Evolutionary conservation across 2,888 invertebrate species (phyloP).

Genomic region (Spilarctia lutea): DNA sequence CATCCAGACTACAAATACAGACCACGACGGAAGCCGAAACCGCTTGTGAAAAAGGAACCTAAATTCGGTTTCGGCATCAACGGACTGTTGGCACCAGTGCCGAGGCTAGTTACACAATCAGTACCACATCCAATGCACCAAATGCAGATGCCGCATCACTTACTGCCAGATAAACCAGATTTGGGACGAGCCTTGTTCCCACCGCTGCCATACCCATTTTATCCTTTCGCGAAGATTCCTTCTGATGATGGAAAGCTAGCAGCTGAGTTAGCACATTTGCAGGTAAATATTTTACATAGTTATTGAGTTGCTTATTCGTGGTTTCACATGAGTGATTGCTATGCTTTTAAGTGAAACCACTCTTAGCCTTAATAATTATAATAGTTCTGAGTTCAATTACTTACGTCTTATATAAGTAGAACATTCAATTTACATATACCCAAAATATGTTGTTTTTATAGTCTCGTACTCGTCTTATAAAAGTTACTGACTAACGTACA

Average conservation of each 20-base stretch:
- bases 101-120: conserved; percentile 79
- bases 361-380: too few species aligned
- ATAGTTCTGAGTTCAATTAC: too few species aligned
- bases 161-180: conserved; percentile 88
- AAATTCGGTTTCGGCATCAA: conserved; percentile 90
- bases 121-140: conserved; percentile 80
- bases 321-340: not conserved
- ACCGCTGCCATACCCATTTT: conserved; percentile 90
- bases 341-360: too few species aligned
- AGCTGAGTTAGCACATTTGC: conserved; percentile 90
- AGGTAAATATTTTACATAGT: conserved; percentile 62
- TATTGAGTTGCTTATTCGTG: not conserved
- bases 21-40: conserved; percentile 94
- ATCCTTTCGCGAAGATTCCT: conserved; percentile 88
- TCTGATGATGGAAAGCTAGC: conserved; percentile 87
- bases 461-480: not conserved
- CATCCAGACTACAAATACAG: conserved; percentile 97
- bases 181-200: conserved; percentile 89
- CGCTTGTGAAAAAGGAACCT: conserved; percentile 92
- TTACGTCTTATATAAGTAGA: too few species aligned
- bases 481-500: not conserved
- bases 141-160: conserved; percentile 80
- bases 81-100: conserved; percentile 87
- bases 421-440: too few species aligned
- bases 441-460: too few species aligned